Base-by-base conservation (phyloP, 2,888 invertebrate species). In the Eristalis arbustorum region DNA sequence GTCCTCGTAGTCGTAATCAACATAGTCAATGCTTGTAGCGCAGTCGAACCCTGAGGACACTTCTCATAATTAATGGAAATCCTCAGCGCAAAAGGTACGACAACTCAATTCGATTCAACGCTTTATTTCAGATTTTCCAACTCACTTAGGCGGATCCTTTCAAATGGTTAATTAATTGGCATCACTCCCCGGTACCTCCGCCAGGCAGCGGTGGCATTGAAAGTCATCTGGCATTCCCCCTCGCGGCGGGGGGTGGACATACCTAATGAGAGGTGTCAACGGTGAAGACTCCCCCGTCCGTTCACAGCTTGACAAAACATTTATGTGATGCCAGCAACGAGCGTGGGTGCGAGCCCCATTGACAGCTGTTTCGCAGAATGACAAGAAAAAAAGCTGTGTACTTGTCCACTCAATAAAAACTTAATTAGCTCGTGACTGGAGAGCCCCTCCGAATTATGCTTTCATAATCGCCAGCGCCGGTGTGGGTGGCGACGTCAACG, bases 311-410 rank as follows among this genome's bases (percentile, higher is more conserved):
- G 10, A 49, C 28, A 49, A 64, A 72, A 57, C 42, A 68, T 57
- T 78, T 74, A 42, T 73, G 40, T 56, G 49, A 78, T 69, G 83
- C 73, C 78, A 78, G 67, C 76, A 76, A 66, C 56, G 31, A 22
- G 28, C 28, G 4, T 11, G 40, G 22, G 1, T 40, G 37, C 8
- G 18, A 4, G 5, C 5, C 6, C 49, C 49, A 18, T 6, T 49
- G 49, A 49, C 49, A 49, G 5, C n/a, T 49, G 49, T 49, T 49
- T 18, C 18, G 49, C 18, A 49, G 18, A 18, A 49, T 6, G 8
- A 18, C 6, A 18, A 49, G 49, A 49, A 18, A 8, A 49, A 49
- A 49, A 59, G 1, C 13, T 28, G n/a, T 13, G 18, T 18, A 28
- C 34, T 22, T 14, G 25, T 31, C n/a, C 42, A 28, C 23, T 22